Base-by-base conservation (phyloP, 2,888 invertebrate species). In the Agrypnus murinus region DNA sequence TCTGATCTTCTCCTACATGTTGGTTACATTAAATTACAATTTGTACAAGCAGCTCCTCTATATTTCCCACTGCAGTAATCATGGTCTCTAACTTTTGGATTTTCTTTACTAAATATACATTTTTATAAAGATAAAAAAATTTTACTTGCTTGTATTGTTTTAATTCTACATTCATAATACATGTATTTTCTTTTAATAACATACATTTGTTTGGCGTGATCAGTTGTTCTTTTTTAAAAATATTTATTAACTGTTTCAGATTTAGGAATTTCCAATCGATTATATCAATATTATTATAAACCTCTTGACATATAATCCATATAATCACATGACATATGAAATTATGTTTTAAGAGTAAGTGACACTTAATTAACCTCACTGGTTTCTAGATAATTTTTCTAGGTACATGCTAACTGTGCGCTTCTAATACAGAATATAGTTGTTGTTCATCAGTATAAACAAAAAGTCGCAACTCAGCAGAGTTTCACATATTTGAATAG, bases 31-130 rank as follows among this genome's bases (percentile, higher is more conserved):
- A 46, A 46, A 46, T 46, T 46, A 14, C 46, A 46, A 1, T 46
- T 46, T 12, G 7, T 46, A 46, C 46, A 46, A 17, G 46, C 46
- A 12, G 46, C 46, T 46, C 46, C 46, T 46, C 17, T 46, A 46
- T 46, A 46, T 15, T 46, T 17, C 19, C 17, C 46, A 9, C 17
- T 17, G 9, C 19, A 46, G 9, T 46, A 19, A 46, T 46, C 46
- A 46, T 46, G 19, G 15, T 45, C 45, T 45, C 45, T 46, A 15
- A 46, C 19, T 15, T 19, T 46, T 17, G 17, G 15, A 10, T 46
- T 46, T 46, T 46, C 9, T 17, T 15, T 14, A 17, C 17, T 15
- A 17, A 15, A n/a, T n/a, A 46, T 4, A 12, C 46, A 46, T 8
- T 17, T 46, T 46, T 19, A 46, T 10, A 46, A 12, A 46, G 14